Evolutionary conservation across 2,797 vertebrate species (phyloP).

Genomic region (Rhodeus uyekii): DNA sequence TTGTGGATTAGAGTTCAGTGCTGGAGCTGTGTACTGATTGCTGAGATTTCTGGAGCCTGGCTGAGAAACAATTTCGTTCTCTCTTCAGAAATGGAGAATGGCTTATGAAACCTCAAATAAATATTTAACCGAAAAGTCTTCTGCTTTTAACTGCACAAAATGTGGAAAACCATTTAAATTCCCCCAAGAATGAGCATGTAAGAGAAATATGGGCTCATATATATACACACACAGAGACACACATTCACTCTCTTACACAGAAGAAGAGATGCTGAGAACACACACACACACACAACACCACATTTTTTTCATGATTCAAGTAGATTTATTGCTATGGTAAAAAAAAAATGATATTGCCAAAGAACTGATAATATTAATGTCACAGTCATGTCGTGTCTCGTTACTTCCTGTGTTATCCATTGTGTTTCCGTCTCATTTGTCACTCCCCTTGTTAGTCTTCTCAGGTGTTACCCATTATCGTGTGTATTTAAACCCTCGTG

Average conservation of each 20-base stretch:
- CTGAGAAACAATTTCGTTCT: conserved; percentile 32
- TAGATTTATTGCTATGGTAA: background rate
- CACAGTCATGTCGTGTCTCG: no score
- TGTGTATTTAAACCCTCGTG: no score
- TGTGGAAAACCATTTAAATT: conserved; percentile 31
- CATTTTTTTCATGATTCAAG: background rate
- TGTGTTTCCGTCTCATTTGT: no score
- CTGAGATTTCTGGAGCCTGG: conserved; percentile 10
- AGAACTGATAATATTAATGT: background rate
- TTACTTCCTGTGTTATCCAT: no score
- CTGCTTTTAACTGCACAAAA: conserved; percentile 36
- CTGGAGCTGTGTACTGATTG: conserved; percentile 14
- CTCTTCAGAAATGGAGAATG: conserved; percentile 10
- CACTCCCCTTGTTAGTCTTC: no score
- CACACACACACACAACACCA: background rate
- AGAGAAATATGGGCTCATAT: conserved; percentile 15
- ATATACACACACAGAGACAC: conserved; percentile 5
- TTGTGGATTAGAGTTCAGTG: background rate
- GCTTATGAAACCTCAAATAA: conserved; percentile 31
- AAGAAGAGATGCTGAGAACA: no score
- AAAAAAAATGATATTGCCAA: background rate
- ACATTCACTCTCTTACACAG: background rate
- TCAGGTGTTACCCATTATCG: no score
- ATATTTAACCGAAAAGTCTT: conserved; percentile 40
- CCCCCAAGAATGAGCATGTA: conserved; percentile 13